These are phyloP conservation scores for Caenorhabditis elegans DNA, from an alignment of 1,140 invertebrate genomes.

Conservation along the genomic window DNA sequence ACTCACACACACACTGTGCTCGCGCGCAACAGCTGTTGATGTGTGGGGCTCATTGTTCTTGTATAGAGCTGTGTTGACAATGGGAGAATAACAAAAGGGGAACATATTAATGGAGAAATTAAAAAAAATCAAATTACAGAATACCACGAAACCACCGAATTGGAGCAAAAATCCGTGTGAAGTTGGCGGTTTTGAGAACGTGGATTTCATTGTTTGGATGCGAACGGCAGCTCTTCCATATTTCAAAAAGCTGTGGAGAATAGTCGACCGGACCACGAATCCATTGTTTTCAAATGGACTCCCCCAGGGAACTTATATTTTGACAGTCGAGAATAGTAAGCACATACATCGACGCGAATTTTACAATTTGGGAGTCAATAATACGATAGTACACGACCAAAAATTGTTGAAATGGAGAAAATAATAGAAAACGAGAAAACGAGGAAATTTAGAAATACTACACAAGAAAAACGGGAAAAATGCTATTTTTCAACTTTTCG, in stretches of 20 bases:
- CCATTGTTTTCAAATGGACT: constrained; percentile 37
- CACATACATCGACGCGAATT: neutral
- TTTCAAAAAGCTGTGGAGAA: constrained; percentile 88
- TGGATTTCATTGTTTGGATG: constrained; percentile 98
- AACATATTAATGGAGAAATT: neutral
- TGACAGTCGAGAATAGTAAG: constrained; percentile 42
- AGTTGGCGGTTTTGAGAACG: constrained; percentile 90
- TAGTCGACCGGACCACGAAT: constrained; percentile 71
- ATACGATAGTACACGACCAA: too few species aligned
- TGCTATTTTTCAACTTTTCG: too few species aligned
- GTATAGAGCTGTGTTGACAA: neutral
- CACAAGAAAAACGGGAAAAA: too few species aligned
- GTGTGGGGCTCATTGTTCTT: neutral
- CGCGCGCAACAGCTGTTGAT: neutral
- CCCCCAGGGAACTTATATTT: constrained; percentile 27
- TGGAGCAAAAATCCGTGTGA: constrained; percentile 81
- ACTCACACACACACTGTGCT: too few species aligned
- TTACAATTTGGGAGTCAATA: neutral
- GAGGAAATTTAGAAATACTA: too few species aligned
- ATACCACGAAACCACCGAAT: constrained; percentile 70
- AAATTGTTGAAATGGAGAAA: too few species aligned
- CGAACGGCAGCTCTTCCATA: constrained; percentile 89
- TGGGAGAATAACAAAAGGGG: neutral
- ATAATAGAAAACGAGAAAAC: too few species aligned
- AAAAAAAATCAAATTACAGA: constrained; percentile 32